Conservation (phyloP, 2,888 invertebrate species). For the Aricia artaxerxes region DNA sequence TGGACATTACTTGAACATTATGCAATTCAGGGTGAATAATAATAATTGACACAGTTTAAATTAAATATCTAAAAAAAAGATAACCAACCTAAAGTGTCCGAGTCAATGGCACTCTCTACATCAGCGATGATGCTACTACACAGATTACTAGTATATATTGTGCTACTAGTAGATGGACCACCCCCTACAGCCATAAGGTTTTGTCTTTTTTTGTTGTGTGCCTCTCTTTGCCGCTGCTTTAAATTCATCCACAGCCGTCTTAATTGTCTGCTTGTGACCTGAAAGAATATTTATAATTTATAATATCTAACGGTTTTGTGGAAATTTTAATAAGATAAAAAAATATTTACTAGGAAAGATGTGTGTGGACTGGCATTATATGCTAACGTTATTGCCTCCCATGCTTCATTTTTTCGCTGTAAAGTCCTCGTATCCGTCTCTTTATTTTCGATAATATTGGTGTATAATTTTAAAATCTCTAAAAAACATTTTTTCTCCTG, state of each 20-base stretch:
- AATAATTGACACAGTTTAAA: too few relatives aligned
- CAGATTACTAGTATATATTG: too few relatives aligned
- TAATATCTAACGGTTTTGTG: neutral
- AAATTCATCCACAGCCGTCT: slow-evolving; percentile 40
- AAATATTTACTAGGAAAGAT: neutral
- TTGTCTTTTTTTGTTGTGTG: slow-evolving; percentile 37
- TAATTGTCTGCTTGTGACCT: slow-evolving; percentile 39
- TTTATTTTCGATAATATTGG: slow-evolving; percentile 30
- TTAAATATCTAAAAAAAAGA: too few relatives aligned
- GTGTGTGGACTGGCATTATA: slow-evolving; percentile 34
- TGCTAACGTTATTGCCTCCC: slow-evolving; percentile 32
- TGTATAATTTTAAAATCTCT: slow-evolving; percentile 28
- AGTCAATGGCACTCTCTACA: neutral
- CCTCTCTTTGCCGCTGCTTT: slow-evolving; percentile 39
- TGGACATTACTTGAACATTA: too few relatives aligned
- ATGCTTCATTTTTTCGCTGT: slow-evolving; percentile 32
- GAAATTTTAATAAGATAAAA: neutral
- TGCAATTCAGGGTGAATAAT: too few relatives aligned
- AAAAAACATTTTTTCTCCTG: slow-evolving; percentile 27
- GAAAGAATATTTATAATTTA: slow-evolving; percentile 24
- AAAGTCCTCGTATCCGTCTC: slow-evolving; percentile 30
- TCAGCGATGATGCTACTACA: neutral
- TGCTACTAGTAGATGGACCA: slow-evolving; percentile 27
- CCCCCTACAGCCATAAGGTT: slow-evolving; percentile 30
- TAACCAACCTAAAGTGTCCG: neutral